Base-by-base conservation (phyloP, 2,888 invertebrate species). In the Apantesis nais region DNA sequence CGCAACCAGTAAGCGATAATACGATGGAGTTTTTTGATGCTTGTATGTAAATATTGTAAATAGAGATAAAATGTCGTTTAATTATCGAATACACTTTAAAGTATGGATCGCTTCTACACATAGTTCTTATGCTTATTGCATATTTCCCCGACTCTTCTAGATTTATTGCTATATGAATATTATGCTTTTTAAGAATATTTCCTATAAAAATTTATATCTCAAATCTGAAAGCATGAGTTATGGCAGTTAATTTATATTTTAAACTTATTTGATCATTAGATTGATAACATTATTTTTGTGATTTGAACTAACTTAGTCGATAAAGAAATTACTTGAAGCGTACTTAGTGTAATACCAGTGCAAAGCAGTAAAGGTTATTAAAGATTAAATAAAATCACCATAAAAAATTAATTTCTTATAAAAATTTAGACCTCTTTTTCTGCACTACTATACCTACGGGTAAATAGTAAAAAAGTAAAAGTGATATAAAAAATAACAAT, bases 1-100 rank as follows among this genome's bases (percentile, higher is more conserved):
- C n/a, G n/a, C n/a, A n/a, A n/a, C n/a, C n/a, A n/a, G n/a, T n/a
- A n/a, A n/a, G n/a, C n/a, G n/a, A n/a, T n/a, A n/a, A n/a, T n/a
- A n/a, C n/a, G n/a, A n/a, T n/a, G n/a, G n/a, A n/a, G n/a, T n/a
- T n/a, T n/a, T n/a, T n/a, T n/a, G n/a, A n/a, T n/a, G n/a, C n/a
- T n/a, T n/a, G n/a, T n/a, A n/a, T n/a, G n/a, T n/a, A n/a, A n/a
- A n/a, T n/a, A n/a, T n/a, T n/a, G n/a, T n/a, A n/a, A n/a, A n/a
- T n/a, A n/a, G n/a, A n/a, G n/a, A n/a, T n/a, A n/a, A n/a, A n/a
- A n/a, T n/a, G n/a, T 78, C 76, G 77, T 64, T 70, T 65, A 66
- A 73, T 75, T 78, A 80, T 80, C 79, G 80, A 80, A 80, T 73
- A 78, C 82, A 75, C 75, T 81, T 81, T 80, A 25, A 58, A 72